Evolutionary conservation across 1,140 invertebrate genomes (phyloP).

Genomic region (Tribolium madens): DNA sequence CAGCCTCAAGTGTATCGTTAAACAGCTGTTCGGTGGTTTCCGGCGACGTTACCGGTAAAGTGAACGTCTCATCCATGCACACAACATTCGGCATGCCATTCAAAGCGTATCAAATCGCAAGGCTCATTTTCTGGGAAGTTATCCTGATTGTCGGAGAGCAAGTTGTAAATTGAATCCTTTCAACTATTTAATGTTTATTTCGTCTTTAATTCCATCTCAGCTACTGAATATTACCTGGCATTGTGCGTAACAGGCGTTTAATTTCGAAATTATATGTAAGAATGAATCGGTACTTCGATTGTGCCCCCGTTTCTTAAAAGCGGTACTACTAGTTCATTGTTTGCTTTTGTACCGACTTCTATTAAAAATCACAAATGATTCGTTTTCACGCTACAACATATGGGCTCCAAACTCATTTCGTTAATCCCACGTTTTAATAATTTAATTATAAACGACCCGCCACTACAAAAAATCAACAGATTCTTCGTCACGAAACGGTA

Average conservation of each 20-base stretch:
- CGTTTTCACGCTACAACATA: constrained; percentile 35
- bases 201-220: constrained; percentile 51
- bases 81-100: constrained; percentile 47
- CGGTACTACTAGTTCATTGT: constrained; percentile 38
- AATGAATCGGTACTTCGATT: constrained; percentile 50
- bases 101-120: constrained; percentile 51
- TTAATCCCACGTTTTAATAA: constrained; percentile 31
- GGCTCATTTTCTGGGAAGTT: constrained; percentile 51
- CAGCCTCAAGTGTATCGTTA: constrained; percentile 6
- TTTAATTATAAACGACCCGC: constrained; percentile 22
- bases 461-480: not conserved
- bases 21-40: constrained; percentile 28
- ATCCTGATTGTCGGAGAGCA: constrained; percentile 49
- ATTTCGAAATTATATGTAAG: constrained; percentile 51
- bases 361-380: constrained; percentile 38
- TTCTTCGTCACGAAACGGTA: too few species aligned
- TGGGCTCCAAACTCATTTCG: constrained; percentile 25
- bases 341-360: constrained; percentile 35
- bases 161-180: constrained; percentile 54
- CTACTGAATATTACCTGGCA: constrained; percentile 52
- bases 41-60: constrained; percentile 32
- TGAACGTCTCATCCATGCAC: constrained; percentile 27
- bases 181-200: constrained; percentile 47
- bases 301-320: constrained; percentile 35
- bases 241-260: constrained; percentile 54